A percentile compares a stretch with the other conserved stretches of the same genome.
phyloP scores from a whole-genome alignment of 2,797 vertebrate genomes.

The Rallus crepitans region DNA sequence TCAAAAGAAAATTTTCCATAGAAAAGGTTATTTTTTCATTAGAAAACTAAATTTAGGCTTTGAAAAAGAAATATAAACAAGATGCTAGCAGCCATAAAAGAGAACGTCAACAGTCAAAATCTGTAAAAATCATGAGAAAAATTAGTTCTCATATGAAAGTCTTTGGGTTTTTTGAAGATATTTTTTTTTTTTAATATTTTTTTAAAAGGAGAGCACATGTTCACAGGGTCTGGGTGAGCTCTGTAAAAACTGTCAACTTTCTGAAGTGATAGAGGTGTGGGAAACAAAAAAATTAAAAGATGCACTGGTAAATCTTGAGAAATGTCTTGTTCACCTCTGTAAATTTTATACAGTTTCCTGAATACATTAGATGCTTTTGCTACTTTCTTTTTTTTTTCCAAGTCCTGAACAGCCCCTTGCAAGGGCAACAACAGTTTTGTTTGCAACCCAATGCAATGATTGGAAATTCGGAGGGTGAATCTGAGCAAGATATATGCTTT shows the following conservation, averaged over 20 bases:
- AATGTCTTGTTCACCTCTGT: not conserved
- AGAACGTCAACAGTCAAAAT: not conserved
- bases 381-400: not conserved
- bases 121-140: not conserved
- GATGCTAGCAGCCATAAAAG: not conserved
- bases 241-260: slow-evolving; percentile 24
- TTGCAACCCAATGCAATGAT: not conserved
- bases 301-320: not conserved
- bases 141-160: not conserved
- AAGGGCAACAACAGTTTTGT: not conserved
- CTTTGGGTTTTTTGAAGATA: not conserved
- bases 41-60: not conserved
- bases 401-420: not conserved
- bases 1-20: not conserved
- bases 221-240: not conserved
- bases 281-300: not conserved
- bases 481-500: not conserved
- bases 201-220: not conserved
- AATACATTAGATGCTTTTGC: not conserved
- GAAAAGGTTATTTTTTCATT: not conserved
- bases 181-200: not conserved
- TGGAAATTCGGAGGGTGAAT: not conserved
- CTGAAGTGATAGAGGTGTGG: not conserved
- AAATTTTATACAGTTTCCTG: not conserved
- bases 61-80: not conserved